Conservation (phyloP, 2,113 vertebrate species). For the Sitta europaea region DNA sequence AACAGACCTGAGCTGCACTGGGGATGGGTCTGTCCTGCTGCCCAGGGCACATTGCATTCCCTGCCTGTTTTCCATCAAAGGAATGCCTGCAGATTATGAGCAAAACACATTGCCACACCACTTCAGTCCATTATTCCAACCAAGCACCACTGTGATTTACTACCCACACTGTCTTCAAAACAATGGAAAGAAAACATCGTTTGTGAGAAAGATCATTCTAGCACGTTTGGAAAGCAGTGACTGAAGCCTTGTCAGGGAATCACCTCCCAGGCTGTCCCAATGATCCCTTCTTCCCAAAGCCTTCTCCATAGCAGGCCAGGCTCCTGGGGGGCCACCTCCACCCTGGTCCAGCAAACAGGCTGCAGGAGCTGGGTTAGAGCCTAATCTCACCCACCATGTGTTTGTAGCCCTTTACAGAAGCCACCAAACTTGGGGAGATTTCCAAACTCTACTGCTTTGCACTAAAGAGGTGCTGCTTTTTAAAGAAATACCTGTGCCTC, state of each 20-base stretch:
- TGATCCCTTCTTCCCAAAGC: neutral
- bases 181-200: neutral
- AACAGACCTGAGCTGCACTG: neutral
- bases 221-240: neutral
- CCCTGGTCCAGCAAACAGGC: neutral
- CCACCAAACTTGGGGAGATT: neutral
- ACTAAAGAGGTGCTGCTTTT: neutral
- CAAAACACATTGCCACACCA: neutral
- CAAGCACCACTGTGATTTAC: neutral
- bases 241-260: neutral
- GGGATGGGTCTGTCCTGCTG: neutral
- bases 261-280: accelerated
- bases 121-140: neutral
- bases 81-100: neutral
- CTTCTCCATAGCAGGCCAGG: neutral
- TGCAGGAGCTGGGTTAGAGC: neutral
- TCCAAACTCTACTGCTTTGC: neutral
- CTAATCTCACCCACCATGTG: accelerated
- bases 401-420: neutral
- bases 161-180: neutral
- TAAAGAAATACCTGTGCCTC: neutral
- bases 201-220: neutral
- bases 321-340: neutral
- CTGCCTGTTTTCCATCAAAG: neutral
- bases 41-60: neutral